Percentiles rank a stretch among this genome's conserved stretches.
Evolutionary conservation across 1,140 invertebrate genomes (phyloP).

Genomic region (Rhagoletis zephyria): DNA sequence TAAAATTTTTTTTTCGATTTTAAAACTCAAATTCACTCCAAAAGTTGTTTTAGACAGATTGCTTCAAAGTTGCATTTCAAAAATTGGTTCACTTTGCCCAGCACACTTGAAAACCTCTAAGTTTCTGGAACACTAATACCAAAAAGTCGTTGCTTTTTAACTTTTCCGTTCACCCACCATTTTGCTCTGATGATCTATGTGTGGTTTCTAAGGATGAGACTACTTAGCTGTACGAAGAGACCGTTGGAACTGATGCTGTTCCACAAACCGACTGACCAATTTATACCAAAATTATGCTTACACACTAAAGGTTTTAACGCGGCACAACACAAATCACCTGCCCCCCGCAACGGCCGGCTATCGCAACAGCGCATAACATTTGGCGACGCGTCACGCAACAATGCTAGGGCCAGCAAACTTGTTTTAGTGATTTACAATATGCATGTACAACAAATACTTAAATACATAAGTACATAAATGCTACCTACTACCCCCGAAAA

Average conservation of each 20-base stretch:
- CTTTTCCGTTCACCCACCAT: conserved; percentile 64
- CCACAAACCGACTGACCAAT: conserved; percentile 66
- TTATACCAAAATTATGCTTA: conserved; percentile 67
- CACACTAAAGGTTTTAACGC: not conserved
- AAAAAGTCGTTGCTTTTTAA: too few relatives aligned
- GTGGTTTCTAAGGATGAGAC: conserved; percentile 48
- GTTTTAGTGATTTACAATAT: conserved; percentile 44
- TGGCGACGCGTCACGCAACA: not conserved
- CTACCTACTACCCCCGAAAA: conserved; percentile 1
- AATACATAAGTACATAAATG: not conserved
- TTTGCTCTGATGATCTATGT: conserved; percentile 56
- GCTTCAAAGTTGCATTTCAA: too few relatives aligned
- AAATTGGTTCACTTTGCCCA: too few relatives aligned
- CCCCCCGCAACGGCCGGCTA: not conserved
- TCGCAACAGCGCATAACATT: not conserved
- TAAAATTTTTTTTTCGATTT: too few relatives aligned
- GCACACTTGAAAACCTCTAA: too few relatives aligned
- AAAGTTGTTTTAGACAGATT: too few relatives aligned
- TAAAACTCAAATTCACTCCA: too few relatives aligned
- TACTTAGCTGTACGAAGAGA: conserved; percentile 65
- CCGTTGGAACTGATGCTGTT: conserved; percentile 71
- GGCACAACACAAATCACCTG: conserved; percentile 4
- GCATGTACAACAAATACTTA: not conserved
- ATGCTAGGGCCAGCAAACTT: conserved; percentile 33
- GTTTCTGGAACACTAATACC: too few relatives aligned